A percentile compares a stretch with the other conserved stretches of the same genome.
Conservation (phyloP, 92 coral and sea anemone genomes). For the Metridium senile region DNA sequence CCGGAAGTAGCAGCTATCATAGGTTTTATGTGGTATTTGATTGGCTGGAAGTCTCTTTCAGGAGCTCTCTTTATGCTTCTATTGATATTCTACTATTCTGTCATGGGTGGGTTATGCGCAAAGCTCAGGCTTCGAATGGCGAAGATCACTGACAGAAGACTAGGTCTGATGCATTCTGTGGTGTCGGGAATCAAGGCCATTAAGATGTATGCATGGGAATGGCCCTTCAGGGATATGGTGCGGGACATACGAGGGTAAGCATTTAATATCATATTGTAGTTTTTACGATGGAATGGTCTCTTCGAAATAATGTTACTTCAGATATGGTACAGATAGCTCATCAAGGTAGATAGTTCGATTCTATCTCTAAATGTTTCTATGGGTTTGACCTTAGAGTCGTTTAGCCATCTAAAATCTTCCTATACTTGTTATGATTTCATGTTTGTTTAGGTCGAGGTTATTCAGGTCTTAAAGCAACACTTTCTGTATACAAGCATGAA, state of each 20-base stretch:
- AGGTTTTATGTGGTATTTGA: slow-evolving; percentile 51
- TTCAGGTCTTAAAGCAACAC: too few species aligned
- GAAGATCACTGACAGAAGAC: slow-evolving; percentile 61
- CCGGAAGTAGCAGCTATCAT: slow-evolving; percentile 56
- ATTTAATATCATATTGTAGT: too few species aligned
- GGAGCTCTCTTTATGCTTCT: slow-evolving; percentile 60
- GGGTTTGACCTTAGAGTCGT: too few species aligned
- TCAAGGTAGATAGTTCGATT: too few species aligned
- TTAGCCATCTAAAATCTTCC: too few species aligned
- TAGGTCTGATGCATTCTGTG: slow-evolving; percentile 60
- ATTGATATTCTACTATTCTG: slow-evolving; percentile 44
- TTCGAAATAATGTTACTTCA: too few species aligned
- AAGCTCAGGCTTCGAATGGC: slow-evolving; percentile 57
- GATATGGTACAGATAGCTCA: too few species aligned
- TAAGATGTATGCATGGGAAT: slow-evolving; percentile 75
- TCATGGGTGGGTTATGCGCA: slow-evolving; percentile 61
- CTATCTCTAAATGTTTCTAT: too few species aligned
- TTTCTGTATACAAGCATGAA: too few species aligned
- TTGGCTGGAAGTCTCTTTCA: slow-evolving; percentile 62
- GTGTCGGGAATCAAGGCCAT: slow-evolving; percentile 62
- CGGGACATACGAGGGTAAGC: slow-evolving; percentile 41
- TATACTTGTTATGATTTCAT: too few species aligned
- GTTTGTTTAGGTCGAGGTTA: too few species aligned
- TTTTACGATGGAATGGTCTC: too few species aligned
- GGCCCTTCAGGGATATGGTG: slow-evolving; percentile 64